These are phyloP conservation scores for Nesoenas mayeri DNA, from an alignment of 2,113 vertebrate species.

Conservation along the genomic window DNA sequence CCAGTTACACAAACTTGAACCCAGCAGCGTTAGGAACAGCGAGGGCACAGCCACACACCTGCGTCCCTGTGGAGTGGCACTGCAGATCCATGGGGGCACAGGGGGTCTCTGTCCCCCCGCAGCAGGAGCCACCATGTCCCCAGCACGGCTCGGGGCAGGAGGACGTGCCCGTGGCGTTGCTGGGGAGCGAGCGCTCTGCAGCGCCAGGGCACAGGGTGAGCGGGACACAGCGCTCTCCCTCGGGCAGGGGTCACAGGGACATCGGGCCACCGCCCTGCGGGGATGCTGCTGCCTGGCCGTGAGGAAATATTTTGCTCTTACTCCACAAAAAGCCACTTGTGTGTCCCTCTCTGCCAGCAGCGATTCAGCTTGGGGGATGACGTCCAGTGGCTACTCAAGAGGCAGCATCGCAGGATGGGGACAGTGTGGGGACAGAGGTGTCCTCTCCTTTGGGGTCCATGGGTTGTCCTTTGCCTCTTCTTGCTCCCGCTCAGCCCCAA, in stretches of 20 bases:
- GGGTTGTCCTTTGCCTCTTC: background rate
- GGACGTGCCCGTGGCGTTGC: background rate
- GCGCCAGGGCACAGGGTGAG: background rate
- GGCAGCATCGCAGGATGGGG: background rate
- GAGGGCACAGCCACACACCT: background rate
- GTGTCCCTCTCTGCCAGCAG: background rate
- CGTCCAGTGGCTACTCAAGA: background rate
- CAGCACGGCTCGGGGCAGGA: background rate
- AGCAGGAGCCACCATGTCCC: rapidly evolving
- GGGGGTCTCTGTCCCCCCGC: rapidly evolving
- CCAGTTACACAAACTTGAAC: background rate
- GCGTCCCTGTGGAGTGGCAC: rapidly evolving
- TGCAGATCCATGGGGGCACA: background rate
- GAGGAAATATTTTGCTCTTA: background rate
- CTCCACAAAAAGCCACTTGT: background rate
- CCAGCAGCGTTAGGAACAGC: no score
- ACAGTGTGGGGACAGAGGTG: background rate
- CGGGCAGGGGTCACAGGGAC: background rate
- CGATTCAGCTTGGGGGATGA: background rate
- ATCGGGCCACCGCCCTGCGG: background rate
- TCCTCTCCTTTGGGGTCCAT: background rate
- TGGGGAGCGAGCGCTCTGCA: background rate
- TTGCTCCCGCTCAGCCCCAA: background rate
- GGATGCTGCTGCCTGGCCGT: background rate
- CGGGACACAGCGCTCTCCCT: rapidly evolving